These are phyloP conservation scores for Pseudoips prasinana DNA, from an alignment of 2,888 invertebrate genomes.

Conservation along the genomic window DNA sequence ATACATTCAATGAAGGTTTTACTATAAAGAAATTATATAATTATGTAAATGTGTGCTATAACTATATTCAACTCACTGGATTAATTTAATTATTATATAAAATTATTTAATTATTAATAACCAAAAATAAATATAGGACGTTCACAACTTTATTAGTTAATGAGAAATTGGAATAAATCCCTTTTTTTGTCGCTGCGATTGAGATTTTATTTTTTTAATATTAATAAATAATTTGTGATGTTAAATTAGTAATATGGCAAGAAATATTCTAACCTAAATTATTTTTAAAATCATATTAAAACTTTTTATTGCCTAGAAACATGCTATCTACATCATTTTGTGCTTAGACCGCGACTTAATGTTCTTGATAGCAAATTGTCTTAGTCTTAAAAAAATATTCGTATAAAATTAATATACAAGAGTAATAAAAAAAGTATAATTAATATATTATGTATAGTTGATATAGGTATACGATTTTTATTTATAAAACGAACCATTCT, in stretches of 20 bases:
- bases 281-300: constrained; percentile 7
- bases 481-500: no score
- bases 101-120: neutral
- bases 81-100: neutral
- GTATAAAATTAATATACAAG: neutral
- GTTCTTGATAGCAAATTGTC: no score
- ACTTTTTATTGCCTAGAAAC: neutral
- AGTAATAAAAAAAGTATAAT: neutral
- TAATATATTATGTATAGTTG: neutral
- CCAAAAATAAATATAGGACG: neutral
- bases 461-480: no score
- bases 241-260: constrained; percentile 37
- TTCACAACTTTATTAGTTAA: neutral
- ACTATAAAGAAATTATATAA: no score
- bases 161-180: neutral
- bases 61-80: no score
- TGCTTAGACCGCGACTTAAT: no score
- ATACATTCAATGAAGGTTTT: no score
- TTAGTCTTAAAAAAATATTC: neutral
- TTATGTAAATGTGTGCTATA: no score
- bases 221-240: constrained; percentile 29
- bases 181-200: no score
- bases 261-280: constrained; percentile 28
- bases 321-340: neutral
- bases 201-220: constrained; percentile 17